A percentile compares a stretch with the other conserved stretches of the same genome.
phyloP scores from a whole-genome alignment of 2,113 vertebrate genomes.

The Picathartes gymnocephalus region DNA sequence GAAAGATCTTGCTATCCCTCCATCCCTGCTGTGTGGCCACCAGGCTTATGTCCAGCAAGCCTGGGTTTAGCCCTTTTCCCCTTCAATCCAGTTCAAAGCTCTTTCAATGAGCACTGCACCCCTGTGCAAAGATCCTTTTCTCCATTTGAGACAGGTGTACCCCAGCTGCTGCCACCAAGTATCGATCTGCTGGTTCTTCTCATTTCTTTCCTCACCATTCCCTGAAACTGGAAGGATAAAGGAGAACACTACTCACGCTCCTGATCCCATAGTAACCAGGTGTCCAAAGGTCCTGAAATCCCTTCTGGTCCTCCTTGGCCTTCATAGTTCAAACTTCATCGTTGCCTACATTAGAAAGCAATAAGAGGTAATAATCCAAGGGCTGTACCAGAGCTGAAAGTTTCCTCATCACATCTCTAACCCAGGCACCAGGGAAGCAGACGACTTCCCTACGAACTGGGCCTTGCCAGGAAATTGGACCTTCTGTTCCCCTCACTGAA shows the following conservation, averaged over 20 bases:
- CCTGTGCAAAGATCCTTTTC: neutral
- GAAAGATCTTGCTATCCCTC: neutral
- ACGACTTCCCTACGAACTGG: neutral
- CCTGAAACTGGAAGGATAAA: neutral
- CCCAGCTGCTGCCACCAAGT: neutral
- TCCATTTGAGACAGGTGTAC: neutral
- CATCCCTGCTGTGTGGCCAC: too few relatives aligned
- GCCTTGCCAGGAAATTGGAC: neutral
- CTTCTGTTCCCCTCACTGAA: neutral
- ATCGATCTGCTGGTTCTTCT: neutral
- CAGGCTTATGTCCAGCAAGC: neutral
- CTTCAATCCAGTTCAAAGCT: neutral
- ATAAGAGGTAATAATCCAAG: neutral
- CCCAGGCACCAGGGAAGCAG: neutral
- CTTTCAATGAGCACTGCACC: neutral
- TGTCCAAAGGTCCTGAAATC: neutral
- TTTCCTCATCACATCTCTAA: neutral
- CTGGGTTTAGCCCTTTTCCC: neutral
- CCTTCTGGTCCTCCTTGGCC: neutral
- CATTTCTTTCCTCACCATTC: neutral
- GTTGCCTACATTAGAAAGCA: neutral
- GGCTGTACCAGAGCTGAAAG: neutral
- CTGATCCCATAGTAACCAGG: neutral
- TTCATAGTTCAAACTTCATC: neutral
- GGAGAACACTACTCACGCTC: neutral